Conservation (phyloP, 2,113 vertebrate species). For the Damaliscus lunatus region DNA sequence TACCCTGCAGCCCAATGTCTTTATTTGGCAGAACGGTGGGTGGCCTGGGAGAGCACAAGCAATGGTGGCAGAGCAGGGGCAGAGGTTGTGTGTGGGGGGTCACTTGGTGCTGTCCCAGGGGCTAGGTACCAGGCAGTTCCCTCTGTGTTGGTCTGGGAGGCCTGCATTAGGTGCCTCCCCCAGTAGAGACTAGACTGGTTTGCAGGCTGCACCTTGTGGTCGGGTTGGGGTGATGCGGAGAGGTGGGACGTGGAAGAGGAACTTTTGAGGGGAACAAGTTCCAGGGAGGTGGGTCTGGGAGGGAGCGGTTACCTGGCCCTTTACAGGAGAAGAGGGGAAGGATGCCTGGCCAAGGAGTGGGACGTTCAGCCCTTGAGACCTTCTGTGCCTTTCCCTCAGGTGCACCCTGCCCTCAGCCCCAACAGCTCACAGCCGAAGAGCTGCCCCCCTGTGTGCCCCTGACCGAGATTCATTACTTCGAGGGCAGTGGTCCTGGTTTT, state of each 20-base stretch:
- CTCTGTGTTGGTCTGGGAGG: not conserved
- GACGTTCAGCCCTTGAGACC: not conserved
- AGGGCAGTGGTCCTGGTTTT: slow-evolving; percentile 87
- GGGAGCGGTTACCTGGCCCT: not conserved
- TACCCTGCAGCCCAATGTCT: slow-evolving; percentile 84
- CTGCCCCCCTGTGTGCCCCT: slow-evolving; percentile 85
- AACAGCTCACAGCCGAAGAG: slow-evolving; percentile 80
- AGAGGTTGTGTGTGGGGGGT: not conserved
- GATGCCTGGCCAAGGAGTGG: not conserved
- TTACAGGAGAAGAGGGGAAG: not conserved
- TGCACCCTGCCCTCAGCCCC: slow-evolving; percentile 88
- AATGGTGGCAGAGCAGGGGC: not conserved
- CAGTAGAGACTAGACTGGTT: too few relatives aligned
- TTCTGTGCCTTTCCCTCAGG: slow-evolving; percentile 73
- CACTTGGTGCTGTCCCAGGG: not conserved
- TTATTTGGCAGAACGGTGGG: slow-evolving; percentile 88
- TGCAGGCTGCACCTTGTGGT: not conserved
- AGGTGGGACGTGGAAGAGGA: not conserved
- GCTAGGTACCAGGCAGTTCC: not conserved
- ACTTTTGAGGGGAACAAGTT: not conserved
- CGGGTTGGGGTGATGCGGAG: not conserved
- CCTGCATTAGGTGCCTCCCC: not conserved
- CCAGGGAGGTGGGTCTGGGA: not conserved
- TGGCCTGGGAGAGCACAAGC: not conserved
- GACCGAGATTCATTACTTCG: slow-evolving; percentile 86